Conservation (phyloP, 2,797 vertebrate genomes). For the Haliaeetus vocifer region DNA sequence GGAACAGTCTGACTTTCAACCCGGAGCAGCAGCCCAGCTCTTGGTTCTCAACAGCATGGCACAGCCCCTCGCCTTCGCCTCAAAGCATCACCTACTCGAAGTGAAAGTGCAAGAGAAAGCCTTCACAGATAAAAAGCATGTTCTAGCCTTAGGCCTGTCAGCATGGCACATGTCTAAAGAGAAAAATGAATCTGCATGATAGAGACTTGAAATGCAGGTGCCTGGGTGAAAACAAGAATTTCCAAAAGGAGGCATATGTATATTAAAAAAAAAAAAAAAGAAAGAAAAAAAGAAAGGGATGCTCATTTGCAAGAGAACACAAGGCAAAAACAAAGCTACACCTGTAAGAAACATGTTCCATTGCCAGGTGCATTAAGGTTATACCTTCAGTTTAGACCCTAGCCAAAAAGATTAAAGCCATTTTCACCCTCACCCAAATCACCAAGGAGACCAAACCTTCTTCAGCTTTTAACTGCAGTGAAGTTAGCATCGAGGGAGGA, state of each 20-base stretch:
- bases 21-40: neutral
- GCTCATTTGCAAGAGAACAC: constrained; percentile 28
- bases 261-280: neutral
- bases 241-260: constrained; percentile 3
- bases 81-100: neutral
- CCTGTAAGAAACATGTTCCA: constrained; percentile 29
- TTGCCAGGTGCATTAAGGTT: neutral
- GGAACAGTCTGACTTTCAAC: neutral
- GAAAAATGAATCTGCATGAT: constrained; percentile 50
- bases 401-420: constrained; percentile 47
- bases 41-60: neutral
- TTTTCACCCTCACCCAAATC: constrained; percentile 42
- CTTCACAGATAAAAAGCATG: constrained; percentile 37
- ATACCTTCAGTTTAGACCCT: neutral
- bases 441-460: constrained; percentile 36
- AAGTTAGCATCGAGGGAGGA: neutral
- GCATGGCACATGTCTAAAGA: constrained; percentile 59
- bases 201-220: constrained; percentile 53
- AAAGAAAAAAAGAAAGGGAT: neutral
- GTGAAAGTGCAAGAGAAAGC: constrained; percentile 34
- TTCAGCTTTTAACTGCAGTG: neutral
- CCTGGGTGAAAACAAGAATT: neutral
- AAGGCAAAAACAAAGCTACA: constrained; percentile 47
- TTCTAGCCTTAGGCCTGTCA: constrained; percentile 38
- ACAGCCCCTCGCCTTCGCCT: neutral